Evolutionary conservation across 2,888 invertebrate species (phyloP), one percentile per base, ranked within the genome.

Genomic region (Cyaniris semiargus): DNA sequence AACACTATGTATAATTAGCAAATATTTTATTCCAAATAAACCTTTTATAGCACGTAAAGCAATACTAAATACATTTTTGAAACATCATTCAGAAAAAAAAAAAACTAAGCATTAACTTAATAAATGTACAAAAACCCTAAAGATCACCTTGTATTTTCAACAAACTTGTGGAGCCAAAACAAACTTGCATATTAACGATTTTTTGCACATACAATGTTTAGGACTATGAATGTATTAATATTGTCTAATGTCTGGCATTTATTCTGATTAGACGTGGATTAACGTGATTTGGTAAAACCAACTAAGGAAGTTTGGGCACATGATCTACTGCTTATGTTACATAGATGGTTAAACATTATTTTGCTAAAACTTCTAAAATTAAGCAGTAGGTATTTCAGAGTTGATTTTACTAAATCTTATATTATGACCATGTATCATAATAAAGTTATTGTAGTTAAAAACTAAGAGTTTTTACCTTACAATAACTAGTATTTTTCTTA

Each of bases 1-100:
- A 53, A 74, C 53, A 71, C 21, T 38, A 71, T 15, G 34, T 21
- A 21, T 70, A n/a, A 34, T 71, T 70, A 34, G 34, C 34, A n/a
- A 38, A 38, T 71, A 27, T 66, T 13, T 1, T 27, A 71, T 3
- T 21, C 70, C 2, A 31, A 8, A 31, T 70, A 70, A 31, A 34
- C 3, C 27, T 70, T 70, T 70, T 70, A 2, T 70, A 70, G 31
- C 27, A 70, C 18, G 27, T 70, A 70, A 23, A 34, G 34, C 70
- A n/a, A 70, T 34, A 70, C 18, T 31, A 34, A 15, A 18, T 31
- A 70, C 31, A 58, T 60, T 23, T 21, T 21, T 23, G 10, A 60
- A 60, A 21, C 10, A 21, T 21, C 56, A 21, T 56, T 56, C 2
- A 0, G n/a, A n/a, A n/a, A 18, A 56, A 56, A 56, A n/a, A n/a